These are phyloP conservation scores for Platysteira castanea DNA, from an alignment of 2,113 vertebrate species.

Conservation along the genomic window DNA sequence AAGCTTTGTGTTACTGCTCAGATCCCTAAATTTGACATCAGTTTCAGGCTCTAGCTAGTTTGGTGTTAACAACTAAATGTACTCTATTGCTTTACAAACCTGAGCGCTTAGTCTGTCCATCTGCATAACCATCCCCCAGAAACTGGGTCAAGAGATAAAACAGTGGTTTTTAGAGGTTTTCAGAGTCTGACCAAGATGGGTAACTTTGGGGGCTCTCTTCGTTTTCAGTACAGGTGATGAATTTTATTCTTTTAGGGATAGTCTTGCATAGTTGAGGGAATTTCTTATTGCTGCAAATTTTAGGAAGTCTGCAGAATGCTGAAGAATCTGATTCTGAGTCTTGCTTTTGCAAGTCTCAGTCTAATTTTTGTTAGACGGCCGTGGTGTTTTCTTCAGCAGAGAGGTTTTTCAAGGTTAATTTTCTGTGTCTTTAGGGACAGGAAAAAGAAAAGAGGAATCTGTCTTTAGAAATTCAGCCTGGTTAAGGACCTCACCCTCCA, in stretches of 20 bases:
- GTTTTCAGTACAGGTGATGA: not conserved
- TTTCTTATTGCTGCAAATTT: not conserved
- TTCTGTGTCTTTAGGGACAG: not conserved
- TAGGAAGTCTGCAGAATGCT: not conserved
- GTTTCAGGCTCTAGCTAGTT: not conserved
- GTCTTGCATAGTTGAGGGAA: not conserved
- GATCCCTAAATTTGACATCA: not conserved
- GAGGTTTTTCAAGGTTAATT: not conserved
- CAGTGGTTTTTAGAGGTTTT: not conserved
- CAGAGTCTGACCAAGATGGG: not conserved
- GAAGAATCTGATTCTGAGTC: not conserved
- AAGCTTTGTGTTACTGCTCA: not conserved
- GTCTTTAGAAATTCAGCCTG: not conserved
- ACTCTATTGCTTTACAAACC: not conserved
- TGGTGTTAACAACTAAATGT: not conserved
- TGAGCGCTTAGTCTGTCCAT: not conserved
- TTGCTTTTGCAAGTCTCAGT: not conserved
- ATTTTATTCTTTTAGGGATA: not conserved
- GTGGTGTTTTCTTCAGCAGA: not conserved
- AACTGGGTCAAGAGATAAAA: not conserved
- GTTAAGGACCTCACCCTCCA: not conserved
- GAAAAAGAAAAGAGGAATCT: not conserved
- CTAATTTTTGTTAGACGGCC: not conserved
- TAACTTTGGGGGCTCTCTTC: not conserved
- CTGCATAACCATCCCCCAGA: not conserved